These are phyloP conservation scores for Coregonus ussuriensis DNA, from an alignment of 2,797 vertebrate species.

Conservation along the genomic window DNA sequence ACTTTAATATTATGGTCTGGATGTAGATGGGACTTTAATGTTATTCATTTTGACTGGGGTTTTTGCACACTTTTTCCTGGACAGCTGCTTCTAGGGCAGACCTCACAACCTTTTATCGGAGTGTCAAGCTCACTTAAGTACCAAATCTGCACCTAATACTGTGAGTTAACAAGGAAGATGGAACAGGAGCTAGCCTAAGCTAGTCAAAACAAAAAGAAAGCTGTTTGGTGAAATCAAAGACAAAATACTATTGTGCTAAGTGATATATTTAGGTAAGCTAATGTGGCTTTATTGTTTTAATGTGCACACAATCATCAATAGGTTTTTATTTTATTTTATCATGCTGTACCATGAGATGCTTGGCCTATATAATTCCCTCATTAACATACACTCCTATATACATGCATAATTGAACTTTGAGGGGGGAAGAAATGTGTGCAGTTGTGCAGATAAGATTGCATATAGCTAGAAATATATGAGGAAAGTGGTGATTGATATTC, in stretches of 20 bases:
- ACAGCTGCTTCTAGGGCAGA: slow-evolving; percentile 63
- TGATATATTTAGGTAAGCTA: slow-evolving; percentile 7
- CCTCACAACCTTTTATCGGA: slow-evolving; percentile 48
- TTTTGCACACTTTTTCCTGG: slow-evolving; percentile 59
- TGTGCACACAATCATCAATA: too few species aligned
- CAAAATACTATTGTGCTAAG: not conserved
- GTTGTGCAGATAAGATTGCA: not conserved
- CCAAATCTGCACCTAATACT: slow-evolving; percentile 66
- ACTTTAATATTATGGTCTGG: not conserved
- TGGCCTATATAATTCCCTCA: slow-evolving; percentile 50
- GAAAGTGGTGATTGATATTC: not conserved
- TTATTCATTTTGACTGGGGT: slow-evolving; percentile 7
- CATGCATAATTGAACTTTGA: slow-evolving; percentile 14
- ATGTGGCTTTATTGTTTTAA: not conserved
- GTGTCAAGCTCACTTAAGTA: slow-evolving; percentile 60
- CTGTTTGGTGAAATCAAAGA: slow-evolving; percentile 1
- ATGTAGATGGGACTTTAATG: slow-evolving; percentile 6
- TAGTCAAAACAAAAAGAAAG: not conserved
- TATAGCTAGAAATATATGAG: not conserved
- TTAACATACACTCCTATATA: slow-evolving; percentile 43
- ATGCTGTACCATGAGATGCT: slow-evolving; percentile 17
- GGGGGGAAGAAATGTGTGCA: not conserved
- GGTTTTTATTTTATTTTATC: too few species aligned
- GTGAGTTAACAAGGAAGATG: slow-evolving; percentile 48
- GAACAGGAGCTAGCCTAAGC: not conserved